Conservation (phyloP, 2,113 vertebrate species). For the Murina feae region DNA sequence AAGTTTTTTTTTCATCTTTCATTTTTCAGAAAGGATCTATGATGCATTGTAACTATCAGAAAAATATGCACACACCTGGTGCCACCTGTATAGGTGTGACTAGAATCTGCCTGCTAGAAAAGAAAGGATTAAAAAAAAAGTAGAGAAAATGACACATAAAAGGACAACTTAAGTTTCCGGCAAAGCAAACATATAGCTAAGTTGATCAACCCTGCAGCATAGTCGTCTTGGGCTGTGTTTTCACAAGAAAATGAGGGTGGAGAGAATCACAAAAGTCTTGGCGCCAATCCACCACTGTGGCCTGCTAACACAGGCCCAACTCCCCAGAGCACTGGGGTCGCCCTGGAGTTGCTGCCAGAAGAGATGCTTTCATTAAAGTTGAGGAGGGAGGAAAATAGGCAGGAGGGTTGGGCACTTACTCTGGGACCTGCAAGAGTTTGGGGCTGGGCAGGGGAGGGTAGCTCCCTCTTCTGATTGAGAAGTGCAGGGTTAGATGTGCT, state of each 20-base stretch:
- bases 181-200: neutral
- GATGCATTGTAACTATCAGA: neutral
- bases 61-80: slow-evolving; percentile 39
- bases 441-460: neutral
- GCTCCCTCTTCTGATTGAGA: neutral
- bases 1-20: neutral
- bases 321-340: neutral
- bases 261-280: slow-evolving; percentile 55
- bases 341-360: neutral
- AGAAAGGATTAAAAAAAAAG: neutral
- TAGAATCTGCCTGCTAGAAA: slow-evolving; percentile 19
- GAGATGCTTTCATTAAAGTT: neutral
- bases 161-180: slow-evolving; percentile 22
- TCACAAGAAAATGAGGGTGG: slow-evolving; percentile 51
- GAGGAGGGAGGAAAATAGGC: neutral
- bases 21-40: neutral
- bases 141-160: slow-evolving; percentile 54
- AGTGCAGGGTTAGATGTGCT: fast-evolving
- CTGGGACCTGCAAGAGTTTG: neutral
- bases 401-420: neutral
- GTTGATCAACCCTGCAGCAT: slow-evolving; percentile 30
- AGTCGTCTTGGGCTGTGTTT: slow-evolving; percentile 23
- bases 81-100: slow-evolving; percentile 35
- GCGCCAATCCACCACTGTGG: slow-evolving; percentile 11
- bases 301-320: slow-evolving; percentile 63